Evolutionary conservation across 2,888 invertebrate species (phyloP).

Genomic region (Coremacera marginata): DNA sequence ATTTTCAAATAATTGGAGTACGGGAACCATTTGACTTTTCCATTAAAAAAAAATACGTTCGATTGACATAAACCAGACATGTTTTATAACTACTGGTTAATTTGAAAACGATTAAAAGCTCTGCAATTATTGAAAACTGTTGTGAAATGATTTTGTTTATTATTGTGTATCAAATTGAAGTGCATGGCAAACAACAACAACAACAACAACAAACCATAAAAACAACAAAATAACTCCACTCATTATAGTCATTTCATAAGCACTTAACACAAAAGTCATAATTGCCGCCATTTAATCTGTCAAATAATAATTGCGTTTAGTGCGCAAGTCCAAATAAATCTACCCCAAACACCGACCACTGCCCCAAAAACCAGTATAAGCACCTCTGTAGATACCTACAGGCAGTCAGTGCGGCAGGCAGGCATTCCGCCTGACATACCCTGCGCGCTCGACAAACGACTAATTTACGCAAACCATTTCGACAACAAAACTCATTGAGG

Average conservation of each 20-base stretch:
- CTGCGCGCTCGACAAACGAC: constrained; percentile 13
- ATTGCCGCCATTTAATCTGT: constrained; percentile 57
- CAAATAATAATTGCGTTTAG: constrained; percentile 45
- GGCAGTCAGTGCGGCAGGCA: neutral
- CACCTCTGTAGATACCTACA: neutral
- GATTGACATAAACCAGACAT: too few species aligned
- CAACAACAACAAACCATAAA: neutral
- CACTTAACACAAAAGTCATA: constrained; percentile 48
- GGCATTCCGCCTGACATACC: neutral
- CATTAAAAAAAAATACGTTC: too few species aligned
- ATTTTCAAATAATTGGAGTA: too few species aligned
- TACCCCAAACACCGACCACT: constrained; percentile 44
- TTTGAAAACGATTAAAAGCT: too few species aligned
- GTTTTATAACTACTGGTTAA: too few species aligned
- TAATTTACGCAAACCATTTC: constrained; percentile 33
- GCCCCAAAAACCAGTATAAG: neutral
- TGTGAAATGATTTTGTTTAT: too few species aligned
- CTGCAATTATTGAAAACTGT: too few species aligned
- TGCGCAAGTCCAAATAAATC: constrained; percentile 42
- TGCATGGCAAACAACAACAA: too few species aligned
- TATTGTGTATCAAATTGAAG: too few species aligned
- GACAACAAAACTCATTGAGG: constrained; percentile 46
- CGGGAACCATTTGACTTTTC: too few species aligned
- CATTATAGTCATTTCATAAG: constrained; percentile 3
- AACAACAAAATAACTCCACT: neutral